A percentile compares a stretch with the other conserved stretches of the same genome.
These are phyloP conservation scores for Tachyglossus aculeatus DNA, from an alignment of 2,797 vertebrate genomes.

Conservation along the genomic window DNA sequence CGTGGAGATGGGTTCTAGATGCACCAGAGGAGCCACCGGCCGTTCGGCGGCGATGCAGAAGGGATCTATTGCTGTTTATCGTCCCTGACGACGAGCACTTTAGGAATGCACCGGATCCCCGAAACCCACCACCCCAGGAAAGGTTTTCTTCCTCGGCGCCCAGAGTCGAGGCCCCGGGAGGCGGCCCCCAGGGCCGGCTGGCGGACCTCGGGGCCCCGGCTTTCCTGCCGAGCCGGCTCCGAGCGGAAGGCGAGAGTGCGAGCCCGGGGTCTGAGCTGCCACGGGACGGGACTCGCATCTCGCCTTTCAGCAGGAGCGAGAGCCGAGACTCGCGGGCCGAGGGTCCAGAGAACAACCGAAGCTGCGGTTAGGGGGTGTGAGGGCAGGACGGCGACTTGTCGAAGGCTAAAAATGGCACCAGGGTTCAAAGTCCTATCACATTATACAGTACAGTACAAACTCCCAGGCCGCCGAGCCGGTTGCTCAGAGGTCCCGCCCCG, in stretches of 20 bases:
- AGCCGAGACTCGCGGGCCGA: constrained; percentile 54
- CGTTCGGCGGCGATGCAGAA: constrained; percentile 72
- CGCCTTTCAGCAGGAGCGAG: constrained; percentile 58
- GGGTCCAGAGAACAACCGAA: constrained; percentile 66
- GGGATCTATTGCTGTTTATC: constrained; percentile 84
- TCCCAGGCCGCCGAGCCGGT: constrained; percentile 55
- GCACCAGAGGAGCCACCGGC: constrained; percentile 78
- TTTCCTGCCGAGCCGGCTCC: constrained; percentile 71
- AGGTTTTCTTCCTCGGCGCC: constrained; percentile 71
- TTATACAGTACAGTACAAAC: constrained; percentile 49
- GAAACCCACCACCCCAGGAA: constrained; percentile 69
- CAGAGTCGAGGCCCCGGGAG: constrained; percentile 57
- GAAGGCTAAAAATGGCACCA: constrained; percentile 62
- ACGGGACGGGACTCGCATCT: constrained; percentile 67
- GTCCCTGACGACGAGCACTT: constrained; percentile 59
- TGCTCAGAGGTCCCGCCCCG: constrained; percentile 61
- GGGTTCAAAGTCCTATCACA: constrained; percentile 55
- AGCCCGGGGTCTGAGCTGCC: constrained; percentile 85
- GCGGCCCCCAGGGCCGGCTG: not conserved
- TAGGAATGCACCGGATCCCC: constrained; percentile 65
- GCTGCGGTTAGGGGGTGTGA: constrained; percentile 57
- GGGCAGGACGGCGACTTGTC: constrained; percentile 49
- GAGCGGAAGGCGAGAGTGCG: constrained; percentile 73
- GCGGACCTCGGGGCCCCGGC: not conserved
- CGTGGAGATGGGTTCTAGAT: constrained; percentile 80